These are phyloP conservation scores for Trissolcus basalis DNA, from an alignment of 1,140 invertebrate genomes.

Conservation along the genomic window DNA sequence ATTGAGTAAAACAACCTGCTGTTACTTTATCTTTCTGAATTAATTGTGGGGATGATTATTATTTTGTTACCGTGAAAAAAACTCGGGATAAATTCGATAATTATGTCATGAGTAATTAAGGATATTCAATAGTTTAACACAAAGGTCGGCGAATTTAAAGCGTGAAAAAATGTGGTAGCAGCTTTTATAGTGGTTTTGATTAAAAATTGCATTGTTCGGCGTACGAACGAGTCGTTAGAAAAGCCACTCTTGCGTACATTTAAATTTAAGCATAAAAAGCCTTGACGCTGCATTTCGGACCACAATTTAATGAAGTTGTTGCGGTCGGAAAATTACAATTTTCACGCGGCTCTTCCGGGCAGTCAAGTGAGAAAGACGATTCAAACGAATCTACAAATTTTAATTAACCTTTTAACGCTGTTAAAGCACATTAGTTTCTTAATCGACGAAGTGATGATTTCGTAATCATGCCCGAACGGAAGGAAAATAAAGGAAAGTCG, in stretches of 20 bases:
- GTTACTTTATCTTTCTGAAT: too few relatives aligned
- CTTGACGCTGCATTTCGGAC: slow-evolving; percentile 30
- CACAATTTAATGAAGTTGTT: slow-evolving; percentile 52
- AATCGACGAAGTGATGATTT: slow-evolving; percentile 30
- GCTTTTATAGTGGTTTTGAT: slow-evolving; percentile 47
- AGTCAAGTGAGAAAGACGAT: slow-evolving; percentile 9
- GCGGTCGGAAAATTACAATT: slow-evolving; percentile 48
- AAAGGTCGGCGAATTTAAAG: slow-evolving; percentile 37
- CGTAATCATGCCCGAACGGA: slow-evolving; percentile 7
- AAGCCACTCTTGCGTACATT: slow-evolving; percentile 32
- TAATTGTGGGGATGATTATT: too few relatives aligned
- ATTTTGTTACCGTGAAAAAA: too few relatives aligned
- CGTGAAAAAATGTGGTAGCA: not conserved
- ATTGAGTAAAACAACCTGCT: too few relatives aligned
- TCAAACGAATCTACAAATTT: slow-evolving; percentile 45
- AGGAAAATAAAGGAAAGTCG: slow-evolving; percentile 1
- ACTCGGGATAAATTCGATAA: slow-evolving; percentile 5
- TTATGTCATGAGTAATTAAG: too few relatives aligned
- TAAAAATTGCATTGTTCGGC: slow-evolving; percentile 51
- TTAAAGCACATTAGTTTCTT: slow-evolving; percentile 31
- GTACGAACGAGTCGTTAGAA: slow-evolving; percentile 35
- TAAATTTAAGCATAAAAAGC: slow-evolving; percentile 48
- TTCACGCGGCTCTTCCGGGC: slow-evolving; percentile 15
- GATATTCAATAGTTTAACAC: slow-evolving; percentile 57
- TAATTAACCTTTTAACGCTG: slow-evolving; percentile 41